Evolutionary conservation across 2,888 invertebrate species (phyloP).

Genomic region (Aromia moschata): DNA sequence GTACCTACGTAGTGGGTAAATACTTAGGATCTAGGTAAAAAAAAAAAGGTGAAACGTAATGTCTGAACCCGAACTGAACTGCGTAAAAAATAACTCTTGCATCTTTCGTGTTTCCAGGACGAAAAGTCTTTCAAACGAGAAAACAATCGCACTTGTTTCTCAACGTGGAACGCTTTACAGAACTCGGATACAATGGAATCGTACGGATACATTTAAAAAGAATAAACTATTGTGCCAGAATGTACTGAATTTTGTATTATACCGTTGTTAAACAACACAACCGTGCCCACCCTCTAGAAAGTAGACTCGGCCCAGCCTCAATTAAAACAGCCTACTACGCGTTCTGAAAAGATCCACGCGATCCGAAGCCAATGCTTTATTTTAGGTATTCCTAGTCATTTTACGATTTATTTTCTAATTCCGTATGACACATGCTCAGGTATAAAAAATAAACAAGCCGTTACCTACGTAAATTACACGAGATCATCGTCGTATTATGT

Average conservation of each 20-base stretch:
- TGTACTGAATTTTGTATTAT: conserved; percentile 44
- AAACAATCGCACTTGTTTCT: conserved; percentile 39
- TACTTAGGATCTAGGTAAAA: no score
- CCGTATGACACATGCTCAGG: no score
- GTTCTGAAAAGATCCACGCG: conserved; percentile 56
- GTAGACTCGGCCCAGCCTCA: conserved; percentile 61
- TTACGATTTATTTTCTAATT: conserved; percentile 25
- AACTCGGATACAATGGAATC: conserved; percentile 33
- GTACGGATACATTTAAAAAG: conserved; percentile 39
- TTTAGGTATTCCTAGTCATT: conserved; percentile 31
- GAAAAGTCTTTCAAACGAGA: no score
- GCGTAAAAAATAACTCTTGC: no score
- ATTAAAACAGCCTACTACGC: conserved; percentile 61
- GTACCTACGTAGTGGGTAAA: no score
- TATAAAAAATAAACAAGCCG: no score
- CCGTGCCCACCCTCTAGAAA: conserved; percentile 51
- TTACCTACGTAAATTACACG: no score
- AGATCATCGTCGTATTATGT: no score
- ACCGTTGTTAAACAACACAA: conserved; percentile 42
- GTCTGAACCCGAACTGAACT: no score
- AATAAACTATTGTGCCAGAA: conserved; percentile 43
- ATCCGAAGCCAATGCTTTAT: conserved; percentile 44
- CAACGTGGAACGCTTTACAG: conserved; percentile 27
- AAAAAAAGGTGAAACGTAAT: no score
- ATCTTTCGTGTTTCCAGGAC: no score